Percentiles rank a stretch among this genome's conserved stretches.
phyloP scores from a whole-genome alignment of 2,797 vertebrate species.

The Valencia hispanica region DNA sequence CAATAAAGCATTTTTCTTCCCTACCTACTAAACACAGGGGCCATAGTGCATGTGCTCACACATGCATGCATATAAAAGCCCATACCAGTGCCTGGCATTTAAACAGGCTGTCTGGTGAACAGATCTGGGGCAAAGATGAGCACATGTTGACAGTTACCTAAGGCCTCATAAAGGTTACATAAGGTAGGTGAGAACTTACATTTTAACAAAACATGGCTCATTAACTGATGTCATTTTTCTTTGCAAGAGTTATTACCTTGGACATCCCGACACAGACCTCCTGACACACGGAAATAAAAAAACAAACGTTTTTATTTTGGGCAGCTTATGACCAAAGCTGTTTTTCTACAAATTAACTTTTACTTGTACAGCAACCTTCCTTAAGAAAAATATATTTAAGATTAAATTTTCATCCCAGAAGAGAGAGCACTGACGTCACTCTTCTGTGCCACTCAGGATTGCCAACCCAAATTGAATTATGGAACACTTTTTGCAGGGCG shows the following conservation, averaged over 20 bases:
- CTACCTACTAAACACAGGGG: constrained; percentile 44
- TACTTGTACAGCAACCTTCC: not conserved
- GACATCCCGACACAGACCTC: constrained; percentile 3
- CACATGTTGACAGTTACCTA: constrained; percentile 53
- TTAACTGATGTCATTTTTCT: constrained; percentile 19
- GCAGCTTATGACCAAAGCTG: not conserved
- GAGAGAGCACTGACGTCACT: too few species aligned
- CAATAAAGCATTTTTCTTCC: constrained; percentile 73
- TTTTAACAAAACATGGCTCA: constrained; percentile 35
- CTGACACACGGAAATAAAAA: not conserved
- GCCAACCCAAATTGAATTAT: too few species aligned
- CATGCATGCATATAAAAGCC: constrained; percentile 41
- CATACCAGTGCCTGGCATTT: constrained; percentile 58
- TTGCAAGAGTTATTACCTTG: constrained; percentile 6
- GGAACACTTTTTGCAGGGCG: too few species aligned
- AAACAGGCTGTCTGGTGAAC: constrained; percentile 42
- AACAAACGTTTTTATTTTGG: not conserved
- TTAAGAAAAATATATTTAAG: too few species aligned
- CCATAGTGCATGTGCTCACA: constrained; percentile 14
- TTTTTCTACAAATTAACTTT: not conserved
- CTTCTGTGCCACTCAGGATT: too few species aligned
- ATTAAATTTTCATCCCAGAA: too few species aligned
- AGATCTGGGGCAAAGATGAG: constrained; percentile 44
- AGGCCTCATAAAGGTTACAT: constrained; percentile 36
- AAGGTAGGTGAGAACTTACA: constrained; percentile 38